phyloP scores from a whole-genome alignment of 2,888 invertebrate genomes.

The Cephus rjabovi region DNA sequence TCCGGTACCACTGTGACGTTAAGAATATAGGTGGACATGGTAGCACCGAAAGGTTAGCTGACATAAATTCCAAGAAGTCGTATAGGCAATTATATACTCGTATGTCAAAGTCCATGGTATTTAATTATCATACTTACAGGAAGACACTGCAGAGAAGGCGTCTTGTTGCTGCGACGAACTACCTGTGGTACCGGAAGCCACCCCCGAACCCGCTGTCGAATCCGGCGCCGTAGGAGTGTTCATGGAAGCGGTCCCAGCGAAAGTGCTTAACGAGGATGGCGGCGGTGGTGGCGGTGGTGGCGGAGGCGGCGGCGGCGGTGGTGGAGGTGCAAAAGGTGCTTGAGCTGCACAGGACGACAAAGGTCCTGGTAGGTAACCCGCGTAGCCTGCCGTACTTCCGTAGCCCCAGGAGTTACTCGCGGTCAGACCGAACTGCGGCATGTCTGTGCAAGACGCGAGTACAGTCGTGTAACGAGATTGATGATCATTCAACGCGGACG shows the following conservation, averaged over 20 bases:
- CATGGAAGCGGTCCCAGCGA: constrained; percentile 58
- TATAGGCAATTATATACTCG: not conserved
- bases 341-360: constrained; percentile 81
- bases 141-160: constrained; percentile 60
- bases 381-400: constrained; percentile 86
- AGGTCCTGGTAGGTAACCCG: constrained; percentile 82
- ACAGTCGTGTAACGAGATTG: not conserved
- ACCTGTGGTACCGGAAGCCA: constrained; percentile 44
- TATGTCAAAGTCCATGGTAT: not conserved
- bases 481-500: not conserved
- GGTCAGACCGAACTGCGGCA: constrained; percentile 87
- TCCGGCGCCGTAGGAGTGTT: constrained; percentile 58
- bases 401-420: constrained; percentile 91
- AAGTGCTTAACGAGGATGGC: constrained; percentile 53
- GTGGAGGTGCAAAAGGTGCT: constrained; percentile 63
- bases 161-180: constrained; percentile 57
- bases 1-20: constrained; percentile 77
- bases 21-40: not conserved
- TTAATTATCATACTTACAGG: constrained; percentile 46
- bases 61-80: not conserved
- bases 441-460: constrained; percentile 67
- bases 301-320: constrained; percentile 54
- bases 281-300: constrained; percentile 47
- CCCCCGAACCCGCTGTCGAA: constrained; percentile 59
- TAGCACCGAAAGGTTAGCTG: not conserved